These are phyloP conservation scores for Podarcis siculus DNA, from an alignment of 2,797 vertebrate species.

Conservation along the genomic window DNA sequence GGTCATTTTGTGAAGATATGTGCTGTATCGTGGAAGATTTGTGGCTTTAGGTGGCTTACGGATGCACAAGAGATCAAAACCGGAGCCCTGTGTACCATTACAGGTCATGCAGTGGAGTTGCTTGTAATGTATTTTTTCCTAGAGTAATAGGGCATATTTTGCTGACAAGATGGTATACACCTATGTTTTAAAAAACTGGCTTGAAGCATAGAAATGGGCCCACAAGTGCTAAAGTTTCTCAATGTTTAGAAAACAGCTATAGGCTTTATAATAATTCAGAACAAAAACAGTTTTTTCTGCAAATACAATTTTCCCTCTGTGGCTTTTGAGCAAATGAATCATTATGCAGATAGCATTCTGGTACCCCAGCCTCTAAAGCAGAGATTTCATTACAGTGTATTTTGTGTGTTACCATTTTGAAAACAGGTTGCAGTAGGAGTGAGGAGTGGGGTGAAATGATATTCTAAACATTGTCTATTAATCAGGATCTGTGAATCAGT, in stretches of 20 bases:
- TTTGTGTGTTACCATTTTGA: background rate
- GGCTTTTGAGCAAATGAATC: background rate
- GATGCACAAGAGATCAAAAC: background rate
- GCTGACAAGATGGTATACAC: background rate
- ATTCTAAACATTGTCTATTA: background rate
- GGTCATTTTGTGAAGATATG: rapidly evolving
- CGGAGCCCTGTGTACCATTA: rapidly evolving
- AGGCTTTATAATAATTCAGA: slow-evolving; percentile 16
- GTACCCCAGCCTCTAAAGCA: background rate
- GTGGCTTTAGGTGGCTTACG: background rate
- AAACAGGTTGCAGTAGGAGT: background rate
- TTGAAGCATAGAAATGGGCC: background rate
- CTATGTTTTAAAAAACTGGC: background rate
- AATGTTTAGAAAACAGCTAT: slow-evolving; percentile 1
- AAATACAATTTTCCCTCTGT: too few relatives aligned
- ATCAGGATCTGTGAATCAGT: too few relatives aligned
- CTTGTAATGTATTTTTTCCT: background rate
- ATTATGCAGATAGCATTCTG: background rate
- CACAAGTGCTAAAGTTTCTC: background rate
- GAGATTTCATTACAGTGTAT: background rate
- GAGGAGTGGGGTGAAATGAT: background rate
- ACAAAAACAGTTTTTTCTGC: background rate
- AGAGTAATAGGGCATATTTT: background rate
- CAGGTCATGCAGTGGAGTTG: rapidly evolving
- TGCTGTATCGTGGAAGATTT: background rate